Base-by-base conservation (phyloP, 2,113 vertebrate species). In the Hemibagrus wyckioides region DNA sequence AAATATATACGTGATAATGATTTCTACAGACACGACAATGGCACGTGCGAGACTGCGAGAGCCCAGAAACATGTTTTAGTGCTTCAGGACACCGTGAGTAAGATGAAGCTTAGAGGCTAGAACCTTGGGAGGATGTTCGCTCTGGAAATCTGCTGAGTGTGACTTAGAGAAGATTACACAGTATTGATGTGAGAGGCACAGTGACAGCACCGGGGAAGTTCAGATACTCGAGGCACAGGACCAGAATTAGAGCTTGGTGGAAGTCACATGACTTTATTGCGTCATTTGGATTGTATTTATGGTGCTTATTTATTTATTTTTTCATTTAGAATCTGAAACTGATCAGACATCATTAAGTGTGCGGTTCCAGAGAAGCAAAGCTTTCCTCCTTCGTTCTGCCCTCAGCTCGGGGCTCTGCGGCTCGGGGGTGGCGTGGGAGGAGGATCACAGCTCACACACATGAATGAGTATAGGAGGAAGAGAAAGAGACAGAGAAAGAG, bases 231-330 rank as follows among this genome's bases (percentile, higher is more conserved):
- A 67, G 59, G 19, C 54, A 87, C 39, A 61, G 54, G 50, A 69
- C 50, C 50, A 71, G 44, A 69, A 80, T n/a, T 63, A 36, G 48
- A 41, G 48, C 21, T 67, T 84, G 36, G 82, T 83, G 10, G 44
- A 48, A 71, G 56, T 77, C 73, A 85, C 36, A 30, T 82, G 85
- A 81, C 63, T 86, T 82, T 82, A 87, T 61, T 75, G 80, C 8
- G 1, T 57, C 48, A 23, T 73, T 75, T 63, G 69, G 48, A 28
- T 59, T 30, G 63, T 44, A 48, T 67, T 61, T 48, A 39, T 21
- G 25, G 17, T 44, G 6, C n/a, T n/a, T n/a, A n/a, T n/a, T n/a
- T n/a, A n/a, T n/a, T n/a, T 30, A 33, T 44, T 61, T 7, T 39
- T 30, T 14, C 1, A 44, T 63, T 39, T 6, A 36, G 8, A 48